These are phyloP conservation scores for Drosophila lacertosa DNA, from an alignment of 1,140 invertebrate species.

Conservation along the genomic window DNA sequence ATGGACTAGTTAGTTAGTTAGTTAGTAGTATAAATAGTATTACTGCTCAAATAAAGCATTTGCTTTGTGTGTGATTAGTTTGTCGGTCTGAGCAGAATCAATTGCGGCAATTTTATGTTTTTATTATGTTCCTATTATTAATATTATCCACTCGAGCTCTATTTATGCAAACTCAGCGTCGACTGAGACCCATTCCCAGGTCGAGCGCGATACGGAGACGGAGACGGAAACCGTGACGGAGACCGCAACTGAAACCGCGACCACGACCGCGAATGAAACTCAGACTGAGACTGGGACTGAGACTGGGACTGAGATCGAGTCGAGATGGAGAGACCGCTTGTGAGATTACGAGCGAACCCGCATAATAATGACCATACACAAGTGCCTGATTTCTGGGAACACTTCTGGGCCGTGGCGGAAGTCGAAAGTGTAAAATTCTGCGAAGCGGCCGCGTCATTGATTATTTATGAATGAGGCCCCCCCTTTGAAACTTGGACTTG, in stretches of 20 bases:
- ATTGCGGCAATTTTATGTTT: neutral
- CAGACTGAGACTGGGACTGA: neutral
- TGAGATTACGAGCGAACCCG: neutral
- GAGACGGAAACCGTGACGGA: neutral
- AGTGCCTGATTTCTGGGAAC: constrained; percentile 37
- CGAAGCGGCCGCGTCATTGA: constrained; percentile 42
- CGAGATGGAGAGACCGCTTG: too few species aligned
- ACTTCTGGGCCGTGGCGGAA: constrained; percentile 34
- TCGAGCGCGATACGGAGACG: neutral
- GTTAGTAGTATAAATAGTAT: neutral
- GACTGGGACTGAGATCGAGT: neutral
- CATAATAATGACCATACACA: constrained; percentile 29
- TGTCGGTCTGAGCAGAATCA: neutral
- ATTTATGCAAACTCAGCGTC: neutral
- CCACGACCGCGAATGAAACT: neutral
- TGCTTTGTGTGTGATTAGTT: neutral
- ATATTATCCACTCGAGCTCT: neutral
- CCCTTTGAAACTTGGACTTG: neutral
- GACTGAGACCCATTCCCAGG: neutral
- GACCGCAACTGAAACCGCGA: neutral
- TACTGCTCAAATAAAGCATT: neutral
- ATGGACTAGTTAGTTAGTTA: neutral
- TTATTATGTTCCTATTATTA: constrained; percentile 7
- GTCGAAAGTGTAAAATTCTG: constrained; percentile 40
- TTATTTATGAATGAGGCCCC: constrained; percentile 25